Base-by-base conservation (phyloP, 2,888 invertebrate genomes). In the Drosophila maculinotata region DNA sequence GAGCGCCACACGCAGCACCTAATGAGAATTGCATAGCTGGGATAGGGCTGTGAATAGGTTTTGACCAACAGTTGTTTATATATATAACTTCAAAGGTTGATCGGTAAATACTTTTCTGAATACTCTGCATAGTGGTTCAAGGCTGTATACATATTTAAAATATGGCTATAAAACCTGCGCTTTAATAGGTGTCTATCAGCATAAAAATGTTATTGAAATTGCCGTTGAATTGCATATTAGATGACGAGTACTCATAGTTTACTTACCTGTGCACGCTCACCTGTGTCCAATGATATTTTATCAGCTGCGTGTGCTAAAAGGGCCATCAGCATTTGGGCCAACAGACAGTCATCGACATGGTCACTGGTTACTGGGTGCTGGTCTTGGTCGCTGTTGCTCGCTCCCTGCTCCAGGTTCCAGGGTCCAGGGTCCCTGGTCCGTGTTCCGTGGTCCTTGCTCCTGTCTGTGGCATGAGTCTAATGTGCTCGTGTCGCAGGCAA, bases 301-400 rank as follows among this genome's bases (percentile, higher is more conserved):
- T 65, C 59, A 49, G 60, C 47, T 73, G 74, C 65, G 73, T 75
- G 51, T 58, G 60, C 48, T 73, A 66, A 81, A 69, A 73, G 66
- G 60, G 57, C 63, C 76, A 70, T 65, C 79, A 79, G 70, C 79
- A 82, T 82, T 82, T 79, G 82, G 82, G 73, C 62, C 79, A 79
- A 54, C 58, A 42, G 65, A 48, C 56, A 49, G 72, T 39, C 54
- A 53, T 51, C 74, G 72, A 65, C 74, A 74, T 74, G 74, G 69
- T 57, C 69, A 69, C 58, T 59, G 64, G 38, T 28, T 38, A 35
- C 48, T 15, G 47, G 51, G 3, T 23, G n/a, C 53, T 8, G 31
- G n/a, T 31, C 12, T 45, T 8, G 31, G n/a, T 31, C 12, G 17
- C 3, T 26, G 49, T n/a, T 36, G 8, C 20, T 28, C 35, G 41